These are phyloP conservation scores for Dascillus cervinus DNA, from an alignment of 2,888 invertebrate genomes.

Conservation along the genomic window DNA sequence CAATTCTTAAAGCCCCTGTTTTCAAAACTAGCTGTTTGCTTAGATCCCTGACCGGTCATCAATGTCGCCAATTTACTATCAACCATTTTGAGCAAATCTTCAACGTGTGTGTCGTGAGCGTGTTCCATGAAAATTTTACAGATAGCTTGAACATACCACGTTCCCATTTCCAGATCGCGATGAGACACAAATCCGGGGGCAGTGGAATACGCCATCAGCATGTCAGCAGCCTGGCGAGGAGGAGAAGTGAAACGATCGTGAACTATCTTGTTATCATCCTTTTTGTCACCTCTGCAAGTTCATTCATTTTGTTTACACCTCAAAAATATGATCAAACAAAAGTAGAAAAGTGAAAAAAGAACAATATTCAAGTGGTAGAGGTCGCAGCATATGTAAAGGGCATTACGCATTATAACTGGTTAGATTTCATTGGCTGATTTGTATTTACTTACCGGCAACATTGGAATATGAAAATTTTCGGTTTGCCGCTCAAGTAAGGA, in stretches of 20 bases:
- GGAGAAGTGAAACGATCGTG: too few relatives aligned
- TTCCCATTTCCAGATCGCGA: constrained; percentile 52
- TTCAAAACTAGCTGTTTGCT: constrained; percentile 58
- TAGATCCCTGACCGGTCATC: constrained; percentile 27
- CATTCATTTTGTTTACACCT: too few relatives aligned
- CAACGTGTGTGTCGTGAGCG: constrained; percentile 56
- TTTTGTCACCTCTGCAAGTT: constrained; percentile 27
- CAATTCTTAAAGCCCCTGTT: constrained; percentile 58
- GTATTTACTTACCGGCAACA: constrained; percentile 50
- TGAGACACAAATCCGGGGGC: constrained; percentile 53
- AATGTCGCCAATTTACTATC: constrained; percentile 42
- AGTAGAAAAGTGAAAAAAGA: too few relatives aligned
- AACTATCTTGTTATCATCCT: too few relatives aligned
- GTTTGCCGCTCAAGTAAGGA: constrained; percentile 49
- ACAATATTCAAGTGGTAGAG: too few relatives aligned
- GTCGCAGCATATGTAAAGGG: too few relatives aligned
- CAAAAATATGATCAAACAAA: too few relatives aligned
- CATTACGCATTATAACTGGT: too few relatives aligned
- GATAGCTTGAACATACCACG: constrained; percentile 65
- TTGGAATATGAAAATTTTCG: constrained; percentile 69
- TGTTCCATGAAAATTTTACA: constrained; percentile 57
- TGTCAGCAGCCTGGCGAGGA: constrained; percentile 45
- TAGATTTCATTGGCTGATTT: too few relatives aligned
- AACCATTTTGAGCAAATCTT: constrained; percentile 58
- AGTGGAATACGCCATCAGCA: constrained; percentile 59